phyloP scores from a whole-genome alignment of 2,113 vertebrate species.

The Mobula hypostoma region DNA sequence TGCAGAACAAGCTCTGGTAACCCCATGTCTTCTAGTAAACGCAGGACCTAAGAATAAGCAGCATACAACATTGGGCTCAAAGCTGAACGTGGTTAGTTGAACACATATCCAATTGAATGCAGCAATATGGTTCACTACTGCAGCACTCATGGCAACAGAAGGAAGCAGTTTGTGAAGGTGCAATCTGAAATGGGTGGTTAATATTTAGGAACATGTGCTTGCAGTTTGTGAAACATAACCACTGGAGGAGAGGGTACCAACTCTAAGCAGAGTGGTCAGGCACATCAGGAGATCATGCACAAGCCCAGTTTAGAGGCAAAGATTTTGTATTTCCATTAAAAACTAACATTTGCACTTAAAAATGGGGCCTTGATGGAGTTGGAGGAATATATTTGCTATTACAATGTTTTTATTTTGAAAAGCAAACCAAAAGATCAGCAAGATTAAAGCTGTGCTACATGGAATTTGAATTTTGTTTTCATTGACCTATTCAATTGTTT shows the following conservation, averaged over 20 bases:
- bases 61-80: neutral
- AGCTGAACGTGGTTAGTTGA: neutral
- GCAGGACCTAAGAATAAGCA: slow-evolving; percentile 65
- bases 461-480: no score
- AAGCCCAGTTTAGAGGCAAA: neutral
- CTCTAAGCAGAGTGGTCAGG: neutral
- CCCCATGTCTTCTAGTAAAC: slow-evolving; percentile 76
- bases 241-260: neutral
- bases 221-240: neutral
- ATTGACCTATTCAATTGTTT: no score
- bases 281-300: no score
- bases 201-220: neutral
- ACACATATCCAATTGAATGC: neutral
- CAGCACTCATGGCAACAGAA: neutral
- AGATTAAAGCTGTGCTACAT: no score
- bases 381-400: no score
- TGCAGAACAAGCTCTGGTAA: slow-evolving; percentile 83
- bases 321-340: neutral
- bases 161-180: neutral
- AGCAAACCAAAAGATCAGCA: no score
- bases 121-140: neutral
- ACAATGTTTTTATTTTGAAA: no score
- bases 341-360: neutral
- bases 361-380: neutral
- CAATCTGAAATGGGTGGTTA: neutral